Evolutionary conservation across 2,797 vertebrate species (phyloP), one percentile per base, ranked within the genome.

Genomic region (Chaunax sp.): DNA sequence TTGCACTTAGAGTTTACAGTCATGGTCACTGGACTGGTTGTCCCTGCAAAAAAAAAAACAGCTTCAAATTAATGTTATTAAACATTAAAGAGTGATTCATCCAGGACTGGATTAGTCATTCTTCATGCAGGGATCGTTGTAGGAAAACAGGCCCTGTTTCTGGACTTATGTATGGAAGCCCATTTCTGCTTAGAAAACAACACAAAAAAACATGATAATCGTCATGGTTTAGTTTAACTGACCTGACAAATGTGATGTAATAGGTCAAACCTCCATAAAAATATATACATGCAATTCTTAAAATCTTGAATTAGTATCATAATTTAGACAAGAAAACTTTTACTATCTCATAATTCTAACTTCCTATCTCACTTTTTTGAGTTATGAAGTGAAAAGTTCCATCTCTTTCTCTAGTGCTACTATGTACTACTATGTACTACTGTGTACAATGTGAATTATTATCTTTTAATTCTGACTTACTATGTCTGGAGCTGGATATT

Each of bases 1-100:
- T 15, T 77, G 80, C 80, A 83, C 83, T 85, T 81, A 72, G 13
- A 58, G 55, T 30, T 28, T 9, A 14, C 38, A 26, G 40, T 40
- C 54, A 6, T 8, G 22, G 54, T 41, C 61, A 3, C 47, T 35
- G 20, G 26, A 20, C 25, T 11, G 20, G 20, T 28, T 30, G 4
- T 35, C 5, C 35, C 47, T n/a, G 22, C 16, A 15, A 22, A 19
- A 19, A 19, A 25, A 22, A 58, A 13, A 12, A 14, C 13, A 14
- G 35, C 35, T 38, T 45, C 14, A 9, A 16, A 16, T 40, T 4
- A 16, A 40, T 40, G 14, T 15, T 12, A 15, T 5, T 16, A 40
- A 40, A 6, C 14, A 15, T 40, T 15, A 15, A 15, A 16, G 19
- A 18, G 45, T 3, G 28, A 35, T 6, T 26, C 10, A 25, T 16